Base-by-base conservation (phyloP, 1,140 invertebrate species). In the Chelonus insularis region DNA sequence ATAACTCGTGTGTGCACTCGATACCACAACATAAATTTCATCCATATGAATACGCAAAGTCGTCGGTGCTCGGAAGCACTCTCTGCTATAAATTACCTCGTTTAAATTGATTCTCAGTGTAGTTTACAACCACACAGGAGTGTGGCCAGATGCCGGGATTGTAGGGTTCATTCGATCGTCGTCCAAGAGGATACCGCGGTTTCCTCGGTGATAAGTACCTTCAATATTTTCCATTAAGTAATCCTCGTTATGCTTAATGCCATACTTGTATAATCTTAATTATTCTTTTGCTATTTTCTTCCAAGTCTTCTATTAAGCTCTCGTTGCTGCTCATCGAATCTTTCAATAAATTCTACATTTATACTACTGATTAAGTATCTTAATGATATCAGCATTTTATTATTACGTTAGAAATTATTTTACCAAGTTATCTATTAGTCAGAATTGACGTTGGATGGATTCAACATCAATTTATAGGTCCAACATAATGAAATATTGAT, bases 21-120 rank as follows among this genome's bases (percentile, higher is more conserved):
- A 61, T 61, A 61, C 59, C 59, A 61, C 59, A 61, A 55, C 59
- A 61, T 61, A 61, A 61, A 61, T 61, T 61, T 47, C 7, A 54
- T 32, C 59, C 59, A 61, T 61, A 61, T 61, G 59, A 61, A 61
- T 61, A 61, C 59, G 58, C 58, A 48, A 47, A 61, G 59, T 61
- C 58, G 48, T 60, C 52, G 51, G 39, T 23, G 51, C 50, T 55
- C 59, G 43, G 59, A 55, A 56, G 59, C 59, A 52, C 59, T 61
- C 50, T 18, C 51, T 36, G 51, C 59, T 61, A 61, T 61, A 61
- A 61, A 61, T 61, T 61, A 61, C 59, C 50, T 61, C 39, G 51
- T 61, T 61, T 55, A 61, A 61, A 61, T 61, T 61, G 59, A 61
- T 61, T 61, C 59, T 61, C 39, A 16, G 39, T 55, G 59, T 61